Evolutionary conservation across 1,140 invertebrate species (phyloP), one percentile per base, ranked within the genome.

Genomic region (Helicoverpa zea): DNA sequence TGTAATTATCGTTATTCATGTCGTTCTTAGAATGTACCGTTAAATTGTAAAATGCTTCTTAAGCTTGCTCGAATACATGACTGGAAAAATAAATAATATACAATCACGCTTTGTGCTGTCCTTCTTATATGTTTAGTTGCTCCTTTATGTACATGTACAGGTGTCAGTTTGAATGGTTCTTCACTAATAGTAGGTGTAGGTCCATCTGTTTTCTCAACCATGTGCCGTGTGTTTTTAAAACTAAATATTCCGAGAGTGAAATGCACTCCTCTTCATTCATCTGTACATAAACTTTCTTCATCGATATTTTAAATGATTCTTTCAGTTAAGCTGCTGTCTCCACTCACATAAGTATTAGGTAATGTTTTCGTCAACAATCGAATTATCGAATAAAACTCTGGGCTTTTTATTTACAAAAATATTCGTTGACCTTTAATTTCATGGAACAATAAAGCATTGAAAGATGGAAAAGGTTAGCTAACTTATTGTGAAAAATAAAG

Each of bases 1-100:
- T 88, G 81, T 86, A 87, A 90, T 87, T 82, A 85, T 66, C 35
- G n/a, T 59, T 79, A 90, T 88, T 89, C 82, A 87, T 82, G 59
- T 54, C 64, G 54, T 18, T 79, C 52, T 82, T 74, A 74, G 56
- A 16, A 23, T 23, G 49, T 76, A 18, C 72, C 72, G 79, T 81
- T 81, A 66, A 58, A 68, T 76, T 68, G 79, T 81, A 68, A 43
- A 77, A 77, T 23, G 59, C 47, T 49, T 64, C 49, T 77, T 66
- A 64, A 35, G 63, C 56, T 61, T 76, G 18, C 58, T 76, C 56
- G 35, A 59, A 10, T 61, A 72, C 47, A 72, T 54, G 68, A 72
- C 23, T 54, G 49, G 49, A 30, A 23, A 54, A 51, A 72, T 72
- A 72, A 68, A 49, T 72, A 52, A 30, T 30, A 51, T 51, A 30